Evolutionary conservation across 1,140 invertebrate species (phyloP).

Genomic region (Adoxophyes honmai): DNA sequence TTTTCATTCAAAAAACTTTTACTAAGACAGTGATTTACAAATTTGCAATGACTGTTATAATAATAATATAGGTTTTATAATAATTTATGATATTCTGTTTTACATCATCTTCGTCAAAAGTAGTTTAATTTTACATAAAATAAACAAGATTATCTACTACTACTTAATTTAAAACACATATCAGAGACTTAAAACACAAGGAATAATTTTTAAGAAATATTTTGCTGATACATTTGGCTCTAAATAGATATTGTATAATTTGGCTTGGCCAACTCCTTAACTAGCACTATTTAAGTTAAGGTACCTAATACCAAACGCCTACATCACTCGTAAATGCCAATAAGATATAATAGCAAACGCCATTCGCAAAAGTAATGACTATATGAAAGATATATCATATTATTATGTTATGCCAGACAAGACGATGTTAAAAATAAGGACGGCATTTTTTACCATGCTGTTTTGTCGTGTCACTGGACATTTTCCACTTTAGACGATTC

Average conservation of each 20-base stretch:
- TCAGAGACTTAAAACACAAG: no score
- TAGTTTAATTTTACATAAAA: not conserved
- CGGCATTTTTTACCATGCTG: not conserved
- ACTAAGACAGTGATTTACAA: no score
- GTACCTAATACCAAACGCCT: slow-evolving; percentile 1
- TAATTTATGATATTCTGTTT: no score
- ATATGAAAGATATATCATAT: not conserved
- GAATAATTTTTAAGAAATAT: no score
- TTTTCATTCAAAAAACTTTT: no score
- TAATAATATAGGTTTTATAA: no score
- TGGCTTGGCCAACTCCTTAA: slow-evolving; percentile 10
- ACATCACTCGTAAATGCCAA: not conserved
- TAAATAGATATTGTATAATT: slow-evolving; percentile 4
- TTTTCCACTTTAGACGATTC: no score
- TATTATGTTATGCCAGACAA: slow-evolving; percentile 2
- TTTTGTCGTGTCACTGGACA: not conserved
- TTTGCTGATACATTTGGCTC: not conserved
- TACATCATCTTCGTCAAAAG: no score
- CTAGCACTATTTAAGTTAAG: not conserved
- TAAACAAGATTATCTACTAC: not conserved
- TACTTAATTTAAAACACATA: no score
- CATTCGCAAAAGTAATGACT: not conserved
- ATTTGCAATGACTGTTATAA: no score
- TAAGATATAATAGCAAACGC: slow-evolving; percentile 1
- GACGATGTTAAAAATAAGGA: slow-evolving; percentile 9